phyloP scores from a whole-genome alignment of 2,888 invertebrate genomes.

The Tupiocoris notatus region DNA sequence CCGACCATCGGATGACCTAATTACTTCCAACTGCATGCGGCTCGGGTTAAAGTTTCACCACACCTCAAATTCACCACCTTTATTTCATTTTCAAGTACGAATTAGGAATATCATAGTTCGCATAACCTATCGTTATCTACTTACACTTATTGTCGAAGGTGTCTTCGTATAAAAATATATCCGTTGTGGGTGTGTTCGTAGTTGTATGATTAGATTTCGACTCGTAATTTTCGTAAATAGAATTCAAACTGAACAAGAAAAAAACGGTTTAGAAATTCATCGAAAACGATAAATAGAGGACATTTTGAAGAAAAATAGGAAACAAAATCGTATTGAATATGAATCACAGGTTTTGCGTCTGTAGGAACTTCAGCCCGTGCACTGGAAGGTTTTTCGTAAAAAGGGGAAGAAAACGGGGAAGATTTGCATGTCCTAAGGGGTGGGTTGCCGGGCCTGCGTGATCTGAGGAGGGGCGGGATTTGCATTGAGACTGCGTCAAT shows the following conservation, averaged over 20 bases:
- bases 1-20: too few relatives aligned
- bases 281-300: too few relatives aligned
- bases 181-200: not conserved
- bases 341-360: constrained; percentile 41
- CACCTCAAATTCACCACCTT: too few relatives aligned
- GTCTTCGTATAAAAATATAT: not conserved
- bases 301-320: not conserved
- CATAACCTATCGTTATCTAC: too few relatives aligned
- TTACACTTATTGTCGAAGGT: not conserved
- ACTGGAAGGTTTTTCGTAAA: constrained; percentile 17
- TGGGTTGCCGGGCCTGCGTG: constrained; percentile 31
- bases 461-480: constrained; percentile 38
- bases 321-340: constrained; percentile 25
- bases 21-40: too few relatives aligned
- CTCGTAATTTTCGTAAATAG: too few relatives aligned
- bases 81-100: too few relatives aligned
- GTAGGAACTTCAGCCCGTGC: constrained; percentile 42
- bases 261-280: too few relatives aligned
- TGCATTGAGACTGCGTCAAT: constrained; percentile 43
- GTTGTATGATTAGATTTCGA: too few relatives aligned
- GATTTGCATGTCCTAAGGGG: constrained; percentile 27
- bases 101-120: too few relatives aligned
- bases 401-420: constrained; percentile 8
- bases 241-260: not conserved
- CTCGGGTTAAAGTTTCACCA: too few relatives aligned